Base-by-base conservation (phyloP, 2,113 vertebrate species). In the Labeo catla region DNA sequence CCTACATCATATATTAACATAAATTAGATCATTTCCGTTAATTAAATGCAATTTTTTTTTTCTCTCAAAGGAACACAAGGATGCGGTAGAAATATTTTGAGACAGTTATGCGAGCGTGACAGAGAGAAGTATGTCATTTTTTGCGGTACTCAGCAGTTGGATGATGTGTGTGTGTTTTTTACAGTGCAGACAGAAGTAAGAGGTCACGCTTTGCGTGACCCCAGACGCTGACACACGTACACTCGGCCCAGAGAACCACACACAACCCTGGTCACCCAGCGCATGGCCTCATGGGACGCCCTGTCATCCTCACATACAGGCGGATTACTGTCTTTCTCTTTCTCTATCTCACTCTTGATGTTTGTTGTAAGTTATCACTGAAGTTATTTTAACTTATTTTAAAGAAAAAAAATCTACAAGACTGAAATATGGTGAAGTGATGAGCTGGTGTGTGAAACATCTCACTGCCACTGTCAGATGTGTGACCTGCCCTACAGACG, bases 161-260 rank as follows among this genome's bases (percentile, higher is more conserved):
- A 93, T 95, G 91, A 91, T 86, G 91, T 92, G 76, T 54, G 74
- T 88, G 89, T 83, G 86, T 91, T 93, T 92, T 92, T 93, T 87
- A 90, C 88, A 91, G 87, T 91, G 87, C 91, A 74, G 81, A 89
- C 87, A 91, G 89, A 92, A 92, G 92, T 90, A 90, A 86, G 88
- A 93, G 94, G 94, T 95, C 93, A 94, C 7, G n/a, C 66, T 87
- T 84, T 90, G 85, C 80, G 84, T 90, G 90, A 92, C 93, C 91
- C 89, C 45, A 87, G 81, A 89, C 90, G 81, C 92, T 34, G 39
- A 92, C 90, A 93, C 92, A 57, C 52, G 6, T 7, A 57, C 52
- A 88, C 90, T 92, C 86, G 90, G 85, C 90, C 89, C 88, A 84
- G 90, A 90, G 89, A 88, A 81, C 59, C 79, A 86, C 84, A 49